Percentiles rank a stretch among this genome's conserved stretches.
phyloP scores from a whole-genome alignment of 2,113 vertebrate species.

The Oreochromis niloticus region DNA sequence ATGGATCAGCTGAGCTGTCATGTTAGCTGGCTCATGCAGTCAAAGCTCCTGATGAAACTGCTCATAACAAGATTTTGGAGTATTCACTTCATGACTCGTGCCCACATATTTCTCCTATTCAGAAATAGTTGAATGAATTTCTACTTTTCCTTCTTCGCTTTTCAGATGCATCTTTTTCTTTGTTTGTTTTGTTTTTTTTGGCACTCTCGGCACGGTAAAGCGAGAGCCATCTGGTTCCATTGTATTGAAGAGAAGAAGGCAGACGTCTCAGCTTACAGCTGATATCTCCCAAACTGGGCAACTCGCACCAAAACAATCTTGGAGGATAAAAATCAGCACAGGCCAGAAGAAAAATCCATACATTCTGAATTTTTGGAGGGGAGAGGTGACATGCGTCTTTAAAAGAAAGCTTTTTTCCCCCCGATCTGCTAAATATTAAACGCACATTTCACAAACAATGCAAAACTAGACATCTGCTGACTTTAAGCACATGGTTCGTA shows the following conservation, averaged over 20 bases:
- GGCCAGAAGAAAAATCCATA: background rate
- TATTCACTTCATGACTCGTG: background rate
- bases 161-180: background rate
- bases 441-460: background rate
- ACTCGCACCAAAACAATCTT: background rate
- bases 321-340: background rate
- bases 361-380: background rate
- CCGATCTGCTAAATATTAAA: background rate
- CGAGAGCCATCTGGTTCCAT: background rate
- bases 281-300: background rate
- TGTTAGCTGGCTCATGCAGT: background rate
- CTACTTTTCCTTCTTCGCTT: background rate
- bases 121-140: background rate
- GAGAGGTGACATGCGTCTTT: background rate
- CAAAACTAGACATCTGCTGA: background rate
- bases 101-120: background rate
- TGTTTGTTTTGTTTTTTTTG: accelerated
- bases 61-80: background rate
- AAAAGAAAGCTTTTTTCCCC: accelerated
- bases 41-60: background rate
- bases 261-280: background rate
- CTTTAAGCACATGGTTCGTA: background rate
- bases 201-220: background rate
- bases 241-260: background rate
- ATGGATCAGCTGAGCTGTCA: background rate